A percentile compares a stretch with the other conserved stretches of the same genome.
Evolutionary conservation across 1,140 invertebrate species (phyloP).

Genomic region (Neodiprion lecontei): DNA sequence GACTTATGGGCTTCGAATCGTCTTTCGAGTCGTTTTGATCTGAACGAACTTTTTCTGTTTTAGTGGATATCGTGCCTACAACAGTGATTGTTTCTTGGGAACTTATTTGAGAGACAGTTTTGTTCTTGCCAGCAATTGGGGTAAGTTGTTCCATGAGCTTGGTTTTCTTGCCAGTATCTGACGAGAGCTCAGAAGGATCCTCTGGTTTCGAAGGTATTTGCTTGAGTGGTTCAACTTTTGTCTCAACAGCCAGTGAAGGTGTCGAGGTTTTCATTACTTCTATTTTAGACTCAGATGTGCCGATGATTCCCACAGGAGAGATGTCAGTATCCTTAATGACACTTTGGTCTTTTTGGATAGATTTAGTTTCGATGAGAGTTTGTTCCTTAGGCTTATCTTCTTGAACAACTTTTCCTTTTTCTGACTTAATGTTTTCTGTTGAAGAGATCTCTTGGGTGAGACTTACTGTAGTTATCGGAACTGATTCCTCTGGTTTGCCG

Average conservation of each 20-base stretch:
- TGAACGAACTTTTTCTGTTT: background rate
- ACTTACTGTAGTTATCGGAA: no score
- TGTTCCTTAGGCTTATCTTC: background rate
- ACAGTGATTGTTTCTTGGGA: background rate
- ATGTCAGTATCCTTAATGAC: background rate
- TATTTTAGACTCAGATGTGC: background rate
- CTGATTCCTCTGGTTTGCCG: no score
- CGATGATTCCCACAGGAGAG: background rate
- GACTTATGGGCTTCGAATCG: no score
- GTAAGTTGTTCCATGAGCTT: background rate
- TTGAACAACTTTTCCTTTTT: conserved; percentile 13
- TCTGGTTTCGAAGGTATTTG: background rate
- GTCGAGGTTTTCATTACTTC: background rate
- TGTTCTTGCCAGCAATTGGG: background rate
- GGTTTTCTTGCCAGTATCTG: background rate
- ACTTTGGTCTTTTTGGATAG: background rate
- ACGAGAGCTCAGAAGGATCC: background rate
- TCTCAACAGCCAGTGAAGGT: background rate
- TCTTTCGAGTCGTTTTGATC: background rate
- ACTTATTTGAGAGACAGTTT: background rate
- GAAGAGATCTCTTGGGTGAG: no score
- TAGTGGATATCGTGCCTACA: background rate
- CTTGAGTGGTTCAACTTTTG: background rate
- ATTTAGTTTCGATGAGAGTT: background rate
- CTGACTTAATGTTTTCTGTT: background rate